These are phyloP conservation scores for Plebejus argus DNA, from an alignment of 2,888 invertebrate genomes.

Conservation along the genomic window DNA sequence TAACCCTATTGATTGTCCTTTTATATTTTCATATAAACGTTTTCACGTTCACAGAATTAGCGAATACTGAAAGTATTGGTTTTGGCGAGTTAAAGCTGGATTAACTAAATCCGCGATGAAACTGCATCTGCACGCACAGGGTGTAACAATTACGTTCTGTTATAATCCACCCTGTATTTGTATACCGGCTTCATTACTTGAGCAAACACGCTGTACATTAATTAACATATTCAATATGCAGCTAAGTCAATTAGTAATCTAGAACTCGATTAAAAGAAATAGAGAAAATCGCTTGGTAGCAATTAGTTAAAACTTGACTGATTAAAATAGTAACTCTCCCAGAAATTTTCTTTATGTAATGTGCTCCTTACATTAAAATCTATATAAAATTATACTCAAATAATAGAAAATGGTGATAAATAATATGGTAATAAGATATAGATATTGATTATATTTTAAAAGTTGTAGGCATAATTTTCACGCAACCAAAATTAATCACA, in stretches of 20 bases:
- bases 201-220: slow-evolving; percentile 33
- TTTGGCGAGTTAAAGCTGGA: slow-evolving; percentile 47
- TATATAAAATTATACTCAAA: too few species aligned
- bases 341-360: too few species aligned
- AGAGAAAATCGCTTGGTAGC: background rate
- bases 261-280: background rate
- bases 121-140: slow-evolving; percentile 70
- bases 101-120: slow-evolving; percentile 59
- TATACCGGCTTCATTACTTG: slow-evolving; percentile 46
- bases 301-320: background rate
- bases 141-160: slow-evolving; percentile 73
- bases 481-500: background rate
- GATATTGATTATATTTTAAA: background rate
- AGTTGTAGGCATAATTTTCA: background rate
- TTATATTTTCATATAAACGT: too few species aligned
- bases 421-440: too few species aligned
- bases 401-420: too few species aligned
- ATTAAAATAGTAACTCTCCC: background rate
- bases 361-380: too few species aligned
- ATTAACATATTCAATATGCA: slow-evolving; percentile 1
- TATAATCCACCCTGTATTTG: slow-evolving; percentile 70
- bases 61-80: background rate
- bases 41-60: background rate
- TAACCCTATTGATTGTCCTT: background rate
- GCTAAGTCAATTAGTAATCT: background rate